These are phyloP conservation scores for Hyles lineata DNA, from an alignment of 2,888 invertebrate genomes.

Conservation along the genomic window DNA sequence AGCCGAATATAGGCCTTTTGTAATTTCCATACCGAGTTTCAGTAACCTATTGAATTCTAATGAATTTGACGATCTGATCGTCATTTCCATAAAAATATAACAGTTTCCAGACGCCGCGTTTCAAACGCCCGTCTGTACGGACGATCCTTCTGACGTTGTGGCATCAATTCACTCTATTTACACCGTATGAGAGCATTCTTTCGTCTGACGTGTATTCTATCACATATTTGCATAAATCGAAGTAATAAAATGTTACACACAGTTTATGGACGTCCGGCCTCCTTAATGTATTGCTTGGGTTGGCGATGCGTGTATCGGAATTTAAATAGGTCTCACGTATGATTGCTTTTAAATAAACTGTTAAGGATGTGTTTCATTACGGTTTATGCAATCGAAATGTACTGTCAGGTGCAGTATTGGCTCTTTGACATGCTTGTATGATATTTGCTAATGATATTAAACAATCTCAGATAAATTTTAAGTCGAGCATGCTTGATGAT, in stretches of 20 bases:
- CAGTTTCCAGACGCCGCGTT: neutral
- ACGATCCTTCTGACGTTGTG: neutral
- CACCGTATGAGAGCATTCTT: conserved; percentile 17
- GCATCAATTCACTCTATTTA: conserved; percentile 3
- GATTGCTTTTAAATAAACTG: neutral
- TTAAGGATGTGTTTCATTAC: neutral
- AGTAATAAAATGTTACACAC: conserved; percentile 12
- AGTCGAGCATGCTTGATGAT: no score
- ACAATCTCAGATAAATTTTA: no score
- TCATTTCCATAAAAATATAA: neutral
- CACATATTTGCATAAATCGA: conserved; percentile 21
- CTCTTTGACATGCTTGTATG: no score
- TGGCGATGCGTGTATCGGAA: conserved; percentile 6
- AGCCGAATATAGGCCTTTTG: no score
- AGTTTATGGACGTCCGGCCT: conserved; percentile 8
- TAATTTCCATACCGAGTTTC: no score
- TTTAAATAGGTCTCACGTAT: neutral
- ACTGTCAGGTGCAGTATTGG: neutral
- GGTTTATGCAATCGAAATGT: neutral
- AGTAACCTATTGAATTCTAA: no score
- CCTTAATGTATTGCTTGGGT: conserved; percentile 17
- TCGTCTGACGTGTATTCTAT: conserved; percentile 22
- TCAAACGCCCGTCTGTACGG: neutral
- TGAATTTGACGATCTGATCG: no score
- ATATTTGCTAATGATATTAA: no score